A percentile compares a stretch with the other conserved stretches of the same genome.
phyloP scores from a whole-genome alignment of 2,888 invertebrate genomes.

The Atrina japonica region DNA sequence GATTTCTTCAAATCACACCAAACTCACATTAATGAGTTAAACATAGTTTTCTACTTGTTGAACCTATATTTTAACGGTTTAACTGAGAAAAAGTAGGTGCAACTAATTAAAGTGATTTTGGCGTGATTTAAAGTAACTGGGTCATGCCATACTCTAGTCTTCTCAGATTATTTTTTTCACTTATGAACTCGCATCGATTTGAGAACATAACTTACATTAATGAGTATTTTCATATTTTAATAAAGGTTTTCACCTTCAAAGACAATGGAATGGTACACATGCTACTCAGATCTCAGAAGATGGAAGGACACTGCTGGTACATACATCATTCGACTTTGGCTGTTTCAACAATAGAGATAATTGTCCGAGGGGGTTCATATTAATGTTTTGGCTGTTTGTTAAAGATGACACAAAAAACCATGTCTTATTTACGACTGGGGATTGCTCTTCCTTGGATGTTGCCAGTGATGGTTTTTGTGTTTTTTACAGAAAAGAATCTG shows the following conservation, averaged over 20 bases:
- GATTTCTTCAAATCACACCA: too few relatives aligned
- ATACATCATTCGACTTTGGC: slow-evolving; percentile 12
- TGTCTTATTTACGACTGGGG: slow-evolving; percentile 22
- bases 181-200: too few relatives aligned
- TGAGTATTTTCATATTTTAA: too few relatives aligned
- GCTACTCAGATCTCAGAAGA: neutral
- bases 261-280: neutral
- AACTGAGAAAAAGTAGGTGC: too few relatives aligned
- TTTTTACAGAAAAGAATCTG: neutral
- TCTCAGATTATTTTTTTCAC: too few relatives aligned
- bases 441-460: slow-evolving; percentile 15
- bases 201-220: too few relatives aligned
- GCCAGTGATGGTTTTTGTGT: slow-evolving; percentile 25
- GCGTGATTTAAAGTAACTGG: too few relatives aligned
- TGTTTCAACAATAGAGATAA: slow-evolving; percentile 11
- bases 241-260: slow-evolving; percentile 5
- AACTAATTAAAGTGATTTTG: too few relatives aligned
- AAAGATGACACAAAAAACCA: neutral
- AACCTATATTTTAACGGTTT: too few relatives aligned
- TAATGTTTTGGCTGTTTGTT: slow-evolving; percentile 16
- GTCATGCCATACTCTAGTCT: too few relatives aligned
- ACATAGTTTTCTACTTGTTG: too few relatives aligned
- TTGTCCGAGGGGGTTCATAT: slow-evolving; percentile 28
- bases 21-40: too few relatives aligned
- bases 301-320: neutral